These are phyloP conservation scores for Xyrauchen texanus DNA, from an alignment of 2,113 vertebrate species.

Conservation along the genomic window DNA sequence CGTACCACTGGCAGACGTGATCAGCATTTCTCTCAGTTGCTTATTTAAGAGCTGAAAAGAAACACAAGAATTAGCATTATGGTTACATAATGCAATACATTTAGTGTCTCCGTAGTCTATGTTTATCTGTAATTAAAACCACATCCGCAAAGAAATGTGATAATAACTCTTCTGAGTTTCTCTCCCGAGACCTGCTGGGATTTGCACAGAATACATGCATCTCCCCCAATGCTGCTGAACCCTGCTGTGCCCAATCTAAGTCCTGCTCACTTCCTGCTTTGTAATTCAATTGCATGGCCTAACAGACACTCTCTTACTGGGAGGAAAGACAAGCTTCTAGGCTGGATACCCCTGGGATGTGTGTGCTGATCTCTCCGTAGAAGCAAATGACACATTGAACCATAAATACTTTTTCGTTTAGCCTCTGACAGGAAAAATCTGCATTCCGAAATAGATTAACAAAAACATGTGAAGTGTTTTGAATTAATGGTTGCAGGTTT, in stretches of 20 bases:
- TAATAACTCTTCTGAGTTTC: conserved; percentile 15
- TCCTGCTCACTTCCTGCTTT: conserved; percentile 45
- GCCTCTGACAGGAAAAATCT: neutral
- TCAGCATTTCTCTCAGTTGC: neutral
- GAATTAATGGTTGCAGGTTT: too few relatives aligned
- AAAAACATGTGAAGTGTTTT: neutral
- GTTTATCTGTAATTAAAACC: conserved; percentile 38
- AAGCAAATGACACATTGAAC: conserved; percentile 24
- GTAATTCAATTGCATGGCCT: conserved; percentile 50
- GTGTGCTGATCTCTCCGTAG: neutral
- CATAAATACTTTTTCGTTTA: conserved; percentile 12
- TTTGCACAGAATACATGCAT: conserved; percentile 33
- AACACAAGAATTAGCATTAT: neutral
- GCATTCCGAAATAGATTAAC: neutral
- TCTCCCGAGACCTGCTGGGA: conserved; percentile 13
- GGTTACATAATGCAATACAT: neutral
- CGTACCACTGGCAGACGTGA: neutral
- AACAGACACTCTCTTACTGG: conserved; percentile 20
- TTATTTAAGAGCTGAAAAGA: conserved; percentile 1
- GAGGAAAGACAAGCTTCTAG: conserved; percentile 28
- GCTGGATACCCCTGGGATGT: conserved; percentile 1
- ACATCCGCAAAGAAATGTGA: neutral
- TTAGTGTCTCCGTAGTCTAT: neutral
- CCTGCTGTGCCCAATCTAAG: neutral
- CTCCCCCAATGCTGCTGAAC: neutral